A percentile compares a stretch with the other conserved stretches of the same genome.
These are phyloP conservation scores for Lycophotia porphyrea DNA, from an alignment of 2,888 invertebrate species.

Conservation along the genomic window DNA sequence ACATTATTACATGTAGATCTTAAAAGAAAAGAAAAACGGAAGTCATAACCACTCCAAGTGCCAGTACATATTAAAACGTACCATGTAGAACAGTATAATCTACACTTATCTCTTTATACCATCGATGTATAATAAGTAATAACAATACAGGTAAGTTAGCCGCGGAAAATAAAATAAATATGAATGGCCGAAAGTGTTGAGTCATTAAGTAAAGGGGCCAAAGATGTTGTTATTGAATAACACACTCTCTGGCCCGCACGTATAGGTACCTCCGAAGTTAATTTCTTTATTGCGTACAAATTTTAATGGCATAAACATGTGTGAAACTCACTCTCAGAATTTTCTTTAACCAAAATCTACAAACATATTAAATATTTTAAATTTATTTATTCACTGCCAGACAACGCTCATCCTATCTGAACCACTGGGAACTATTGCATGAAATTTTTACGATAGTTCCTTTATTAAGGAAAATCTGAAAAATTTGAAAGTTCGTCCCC, in stretches of 20 bases:
- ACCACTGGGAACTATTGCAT: not conserved
- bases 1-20: not conserved
- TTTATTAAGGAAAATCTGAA: not conserved
- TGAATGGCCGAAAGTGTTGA: conserved; percentile 53
- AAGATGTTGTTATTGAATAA: conserved; percentile 54
- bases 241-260: conserved; percentile 23
- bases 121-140: conserved; percentile 43
- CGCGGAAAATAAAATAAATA: conserved; percentile 53
- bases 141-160: conserved; percentile 40
- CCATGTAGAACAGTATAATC: not conserved
- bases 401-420: not conserved
- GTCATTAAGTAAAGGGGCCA: conserved; percentile 60
- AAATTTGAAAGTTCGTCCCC: not conserved
- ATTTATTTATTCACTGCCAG: not conserved
- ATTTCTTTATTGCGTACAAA: conserved; percentile 44
- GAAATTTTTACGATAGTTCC: not conserved
- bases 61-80: not conserved
- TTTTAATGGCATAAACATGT: conserved; percentile 18
- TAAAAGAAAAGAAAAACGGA: conserved; percentile 6
- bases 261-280: conserved; percentile 6
- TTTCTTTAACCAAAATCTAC: not conserved
- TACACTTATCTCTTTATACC: conserved; percentile 18
- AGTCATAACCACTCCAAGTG: conserved; percentile 2
- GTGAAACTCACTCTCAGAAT: not conserved
- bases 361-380: not conserved